phyloP scores from a whole-genome alignment of 2,888 invertebrate genomes.

The Mellilla xanthometata region DNA sequence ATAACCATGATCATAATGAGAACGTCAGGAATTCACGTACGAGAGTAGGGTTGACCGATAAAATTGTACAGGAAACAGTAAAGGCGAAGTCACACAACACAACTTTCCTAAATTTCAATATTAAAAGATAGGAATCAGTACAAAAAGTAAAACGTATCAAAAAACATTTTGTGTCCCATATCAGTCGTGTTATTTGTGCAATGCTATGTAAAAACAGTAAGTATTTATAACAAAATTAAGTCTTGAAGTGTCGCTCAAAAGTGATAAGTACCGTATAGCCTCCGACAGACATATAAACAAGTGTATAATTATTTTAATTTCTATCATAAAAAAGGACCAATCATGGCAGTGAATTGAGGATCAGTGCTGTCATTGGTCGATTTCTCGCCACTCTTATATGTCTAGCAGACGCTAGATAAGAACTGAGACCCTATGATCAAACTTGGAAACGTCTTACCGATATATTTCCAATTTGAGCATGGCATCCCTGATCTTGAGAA shows the following conservation, averaged over 20 bases:
- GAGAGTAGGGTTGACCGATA: constrained; percentile 42
- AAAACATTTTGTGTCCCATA: constrained; percentile 80
- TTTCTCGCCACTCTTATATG: constrained; percentile 64
- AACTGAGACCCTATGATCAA: constrained; percentile 70
- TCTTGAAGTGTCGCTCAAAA: constrained; percentile 82
- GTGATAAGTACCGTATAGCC: constrained; percentile 71
- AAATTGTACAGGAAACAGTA: constrained; percentile 52
- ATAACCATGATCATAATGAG: constrained; percentile 28
- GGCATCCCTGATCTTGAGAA: constrained; percentile 75
- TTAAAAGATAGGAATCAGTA: constrained; percentile 70
- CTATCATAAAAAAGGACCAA: constrained; percentile 80
- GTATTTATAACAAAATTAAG: constrained; percentile 59
- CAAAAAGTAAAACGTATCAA: constrained; percentile 75
- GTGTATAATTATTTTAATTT: constrained; percentile 63
- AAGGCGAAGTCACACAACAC: constrained; percentile 61
- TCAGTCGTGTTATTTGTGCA: constrained; percentile 81
- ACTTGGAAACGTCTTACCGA: constrained; percentile 36
- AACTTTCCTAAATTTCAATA: constrained; percentile 51
- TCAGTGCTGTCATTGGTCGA: constrained; percentile 80
- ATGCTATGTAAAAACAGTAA: constrained; percentile 68
- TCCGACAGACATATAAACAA: constrained; percentile 81
- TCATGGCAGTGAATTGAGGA: constrained; percentile 76
- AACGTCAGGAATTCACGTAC: constrained; percentile 55
- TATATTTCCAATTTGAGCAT: constrained; percentile 55
- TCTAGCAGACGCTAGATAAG: constrained; percentile 75